Conservation (phyloP, 1,140 invertebrate genomes). For the Drosophila navojoa region DNA sequence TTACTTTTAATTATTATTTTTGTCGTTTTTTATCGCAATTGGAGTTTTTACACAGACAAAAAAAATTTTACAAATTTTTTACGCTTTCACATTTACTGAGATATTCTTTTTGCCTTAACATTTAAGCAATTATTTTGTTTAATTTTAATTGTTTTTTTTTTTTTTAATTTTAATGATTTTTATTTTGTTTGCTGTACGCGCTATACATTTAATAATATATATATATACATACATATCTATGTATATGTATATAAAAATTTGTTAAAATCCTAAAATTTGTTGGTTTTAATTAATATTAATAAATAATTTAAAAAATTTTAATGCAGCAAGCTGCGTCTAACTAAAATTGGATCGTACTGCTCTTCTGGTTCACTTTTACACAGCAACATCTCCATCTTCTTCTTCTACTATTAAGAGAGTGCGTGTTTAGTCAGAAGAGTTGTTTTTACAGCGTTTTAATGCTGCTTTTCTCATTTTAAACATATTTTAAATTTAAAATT, state of each 20-base stretch:
- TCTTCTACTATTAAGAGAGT: background rate
- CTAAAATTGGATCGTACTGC: conserved; percentile 73
- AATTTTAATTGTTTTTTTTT: conserved; percentile 42
- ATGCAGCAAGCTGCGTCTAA: conserved; percentile 80
- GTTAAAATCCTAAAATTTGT: conserved; percentile 83
- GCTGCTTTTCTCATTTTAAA: conserved; percentile 30
- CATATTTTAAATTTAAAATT: conserved; percentile 74
- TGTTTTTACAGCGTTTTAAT: conserved; percentile 19
- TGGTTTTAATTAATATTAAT: conserved; percentile 83
- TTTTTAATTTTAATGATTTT: conserved; percentile 28
- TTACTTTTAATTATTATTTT: conserved; percentile 29
- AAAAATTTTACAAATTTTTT: conserved; percentile 83
- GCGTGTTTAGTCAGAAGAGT: background rate
- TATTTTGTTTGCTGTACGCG: conserved; percentile 65
- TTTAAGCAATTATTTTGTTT: conserved; percentile 59
- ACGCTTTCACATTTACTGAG: conserved; percentile 82
- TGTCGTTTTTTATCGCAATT: conserved; percentile 74
- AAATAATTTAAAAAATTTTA: conserved; percentile 77
- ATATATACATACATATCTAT: background rate
- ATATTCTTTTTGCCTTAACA: conserved; percentile 75
- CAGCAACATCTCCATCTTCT: conserved; percentile 6
- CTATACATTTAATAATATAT: conserved; percentile 69
- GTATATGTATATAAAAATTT: conserved; percentile 71
- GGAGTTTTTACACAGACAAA: conserved; percentile 76
- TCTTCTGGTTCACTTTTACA: background rate